These are phyloP conservation scores for Condylura cristata DNA, from an alignment of 2,113 vertebrate species.

Conservation along the genomic window DNA sequence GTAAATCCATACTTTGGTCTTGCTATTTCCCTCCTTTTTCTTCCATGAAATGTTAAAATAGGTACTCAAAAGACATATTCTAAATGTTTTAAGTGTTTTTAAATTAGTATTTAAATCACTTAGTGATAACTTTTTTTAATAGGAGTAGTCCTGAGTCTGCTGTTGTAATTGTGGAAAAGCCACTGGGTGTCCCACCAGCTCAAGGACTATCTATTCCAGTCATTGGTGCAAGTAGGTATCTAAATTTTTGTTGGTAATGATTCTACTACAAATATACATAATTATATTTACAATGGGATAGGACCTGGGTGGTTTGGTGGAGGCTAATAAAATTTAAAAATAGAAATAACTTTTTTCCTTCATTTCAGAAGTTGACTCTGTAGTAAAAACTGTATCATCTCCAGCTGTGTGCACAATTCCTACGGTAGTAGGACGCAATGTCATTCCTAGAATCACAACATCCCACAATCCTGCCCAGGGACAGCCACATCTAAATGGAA, in stretches of 20 bases:
- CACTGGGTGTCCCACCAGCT: slow-evolving; percentile 72
- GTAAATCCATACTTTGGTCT: not conserved
- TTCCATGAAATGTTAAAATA: slow-evolving; percentile 5
- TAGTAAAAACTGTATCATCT: slow-evolving; percentile 75
- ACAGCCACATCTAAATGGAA: slow-evolving; percentile 85
- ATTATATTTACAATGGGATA: slow-evolving; percentile 39
- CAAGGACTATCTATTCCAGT: slow-evolving; percentile 88
- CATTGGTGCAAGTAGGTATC: slow-evolving; percentile 89
- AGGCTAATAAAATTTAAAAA: too few relatives aligned
- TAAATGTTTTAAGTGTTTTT: slow-evolving; percentile 22
- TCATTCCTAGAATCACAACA: slow-evolving; percentile 80
- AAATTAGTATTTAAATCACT: not conserved
- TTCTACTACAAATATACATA: not conserved
- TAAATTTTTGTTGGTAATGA: not conserved
- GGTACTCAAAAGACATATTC: slow-evolving; percentile 16
- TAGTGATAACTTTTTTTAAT: slow-evolving; percentile 58
- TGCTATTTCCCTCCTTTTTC: not conserved
- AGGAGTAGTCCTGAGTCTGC: slow-evolving; percentile 73
- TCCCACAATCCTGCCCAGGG: slow-evolving; percentile 83
- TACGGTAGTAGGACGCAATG: slow-evolving; percentile 83
- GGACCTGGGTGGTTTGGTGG: too few relatives aligned
- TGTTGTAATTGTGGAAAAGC: slow-evolving; percentile 83
- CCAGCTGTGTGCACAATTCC: slow-evolving; percentile 84
- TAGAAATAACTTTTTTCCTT: not conserved
- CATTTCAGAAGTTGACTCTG: slow-evolving; percentile 80